phyloP scores from a whole-genome alignment of 2,888 invertebrate genomes.

The Amphipyra berbera region DNA sequence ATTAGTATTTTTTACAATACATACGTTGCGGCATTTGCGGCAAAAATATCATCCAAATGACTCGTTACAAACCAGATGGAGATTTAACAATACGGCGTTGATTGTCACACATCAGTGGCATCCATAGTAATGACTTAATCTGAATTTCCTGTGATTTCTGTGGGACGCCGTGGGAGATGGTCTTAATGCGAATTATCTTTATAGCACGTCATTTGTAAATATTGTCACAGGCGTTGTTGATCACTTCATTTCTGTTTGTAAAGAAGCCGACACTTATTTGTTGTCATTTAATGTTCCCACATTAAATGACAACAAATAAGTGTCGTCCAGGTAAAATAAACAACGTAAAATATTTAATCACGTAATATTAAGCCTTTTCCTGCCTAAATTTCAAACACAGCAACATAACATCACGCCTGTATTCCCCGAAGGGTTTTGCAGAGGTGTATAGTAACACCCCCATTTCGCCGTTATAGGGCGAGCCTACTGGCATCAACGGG shows the following conservation, averaged over 20 bases:
- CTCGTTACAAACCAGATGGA: constrained; percentile 13
- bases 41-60: constrained; percentile 9
- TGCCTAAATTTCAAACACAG: neutral
- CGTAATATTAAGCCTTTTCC: neutral
- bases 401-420: too few relatives aligned
- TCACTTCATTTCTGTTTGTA: constrained; percentile 25
- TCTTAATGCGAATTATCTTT: constrained; percentile 43
- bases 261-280: neutral
- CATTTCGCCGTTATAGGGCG: too few relatives aligned
- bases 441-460: too few relatives aligned
- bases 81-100: constrained; percentile 56
- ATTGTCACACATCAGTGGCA: constrained; percentile 62
- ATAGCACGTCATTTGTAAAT: constrained; percentile 46
- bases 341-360: too few relatives aligned
- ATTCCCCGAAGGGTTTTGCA: too few relatives aligned
- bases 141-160: constrained; percentile 62
- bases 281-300: too few relatives aligned
- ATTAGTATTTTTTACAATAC: neutral
- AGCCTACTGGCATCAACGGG: too few relatives aligned
- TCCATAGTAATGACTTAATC: constrained; percentile 76
- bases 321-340: neutral
- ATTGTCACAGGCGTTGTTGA: constrained; percentile 31
- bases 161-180: constrained; percentile 2
- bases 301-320: too few relatives aligned
- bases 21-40: neutral